Evolutionary conservation across 1,140 invertebrate genomes (phyloP).

Genomic region (Coptotermes formosanus): DNA sequence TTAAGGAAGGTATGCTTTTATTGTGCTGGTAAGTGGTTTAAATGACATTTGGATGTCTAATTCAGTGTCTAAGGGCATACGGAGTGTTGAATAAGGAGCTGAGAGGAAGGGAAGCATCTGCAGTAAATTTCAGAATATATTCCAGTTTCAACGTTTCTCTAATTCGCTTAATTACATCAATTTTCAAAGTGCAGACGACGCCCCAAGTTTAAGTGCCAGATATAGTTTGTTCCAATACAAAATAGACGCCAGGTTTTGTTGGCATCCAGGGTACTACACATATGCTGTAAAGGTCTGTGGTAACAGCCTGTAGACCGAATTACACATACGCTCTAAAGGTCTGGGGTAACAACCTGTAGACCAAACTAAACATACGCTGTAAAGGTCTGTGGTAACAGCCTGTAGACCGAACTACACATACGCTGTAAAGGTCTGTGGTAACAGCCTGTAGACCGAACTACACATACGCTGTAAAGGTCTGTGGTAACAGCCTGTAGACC

Average conservation of each 20-base stretch:
- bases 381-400: too few relatives aligned
- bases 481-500: too few relatives aligned
- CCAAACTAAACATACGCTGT: too few relatives aligned
- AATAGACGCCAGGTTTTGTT: not conserved
- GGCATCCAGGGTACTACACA: too few relatives aligned
- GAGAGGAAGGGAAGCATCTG: not conserved
- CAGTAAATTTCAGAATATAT: conserved; percentile 9
- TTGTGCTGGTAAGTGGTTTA: not conserved
- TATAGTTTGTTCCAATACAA: not conserved
- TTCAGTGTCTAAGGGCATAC: not conserved
- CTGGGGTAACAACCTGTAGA: too few relatives aligned
- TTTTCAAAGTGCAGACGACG: not conserved
- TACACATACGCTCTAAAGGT: too few relatives aligned
- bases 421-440: too few relatives aligned
- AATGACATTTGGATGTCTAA: not conserved
- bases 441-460: too few relatives aligned
- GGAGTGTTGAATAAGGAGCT: not conserved
- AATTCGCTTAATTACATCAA: conserved; percentile 12
- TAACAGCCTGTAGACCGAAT: too few relatives aligned
- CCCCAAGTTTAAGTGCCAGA: not conserved
- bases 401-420: too few relatives aligned
- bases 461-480: too few relatives aligned
- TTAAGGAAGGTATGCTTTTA: not conserved
- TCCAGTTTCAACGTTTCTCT: not conserved
- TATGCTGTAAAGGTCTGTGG: too few relatives aligned